A percentile compares a stretch with the other conserved stretches of the same genome.
Evolutionary conservation across 2,113 vertebrate genomes (phyloP).

Genomic region (Lagenorhynchus albirostris): DNA sequence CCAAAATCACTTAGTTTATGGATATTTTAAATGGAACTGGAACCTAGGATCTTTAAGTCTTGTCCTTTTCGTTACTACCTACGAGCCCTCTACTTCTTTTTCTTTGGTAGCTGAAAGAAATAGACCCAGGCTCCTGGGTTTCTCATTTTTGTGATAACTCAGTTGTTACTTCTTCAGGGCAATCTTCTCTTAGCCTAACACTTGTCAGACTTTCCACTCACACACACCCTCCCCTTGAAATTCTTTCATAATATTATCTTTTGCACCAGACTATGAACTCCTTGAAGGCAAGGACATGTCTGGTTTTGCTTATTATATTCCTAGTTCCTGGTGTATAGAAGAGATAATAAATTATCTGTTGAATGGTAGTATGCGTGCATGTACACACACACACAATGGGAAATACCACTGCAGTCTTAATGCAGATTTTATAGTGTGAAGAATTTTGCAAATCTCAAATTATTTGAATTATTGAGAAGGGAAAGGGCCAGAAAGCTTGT

Average conservation of each 20-base stretch:
- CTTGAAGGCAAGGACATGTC: background rate
- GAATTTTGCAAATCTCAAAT: slow-evolving; percentile 10
- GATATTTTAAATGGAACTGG: background rate
- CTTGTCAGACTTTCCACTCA: background rate
- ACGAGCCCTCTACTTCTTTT: background rate
- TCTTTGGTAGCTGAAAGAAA: slow-evolving; percentile 3
- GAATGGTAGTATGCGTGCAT: background rate
- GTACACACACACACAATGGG: background rate
- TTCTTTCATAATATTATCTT: background rate
- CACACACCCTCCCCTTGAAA: background rate
- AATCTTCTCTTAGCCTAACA: background rate
- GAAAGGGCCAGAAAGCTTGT: background rate
- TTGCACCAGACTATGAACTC: background rate
- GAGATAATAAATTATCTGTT: background rate
- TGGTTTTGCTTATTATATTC: slow-evolving; percentile 24
- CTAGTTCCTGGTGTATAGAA: background rate
- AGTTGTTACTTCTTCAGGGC: background rate
- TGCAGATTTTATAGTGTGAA: background rate
- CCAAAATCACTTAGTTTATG: background rate
- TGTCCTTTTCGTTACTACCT: background rate
- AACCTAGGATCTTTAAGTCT: background rate
- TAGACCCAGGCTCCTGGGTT: background rate
- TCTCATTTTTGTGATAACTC: slow-evolving; percentile 20
- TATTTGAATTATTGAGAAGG: background rate
- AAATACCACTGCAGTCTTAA: background rate